phyloP scores from a whole-genome alignment of 2,888 invertebrate genomes.

The Osmoderma eremita region DNA sequence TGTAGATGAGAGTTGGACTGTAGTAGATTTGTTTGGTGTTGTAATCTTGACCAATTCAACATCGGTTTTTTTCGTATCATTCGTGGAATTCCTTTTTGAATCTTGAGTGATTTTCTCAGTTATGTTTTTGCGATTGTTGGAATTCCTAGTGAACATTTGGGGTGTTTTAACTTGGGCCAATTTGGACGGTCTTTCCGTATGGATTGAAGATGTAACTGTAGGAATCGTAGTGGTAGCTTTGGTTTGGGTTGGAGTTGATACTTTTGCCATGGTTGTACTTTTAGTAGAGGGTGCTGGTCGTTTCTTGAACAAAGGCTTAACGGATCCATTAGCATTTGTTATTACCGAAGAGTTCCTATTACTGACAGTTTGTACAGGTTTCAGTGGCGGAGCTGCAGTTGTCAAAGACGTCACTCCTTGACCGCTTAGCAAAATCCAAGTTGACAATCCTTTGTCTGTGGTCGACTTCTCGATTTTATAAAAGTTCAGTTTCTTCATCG shows the following conservation, averaged over 20 bases:
- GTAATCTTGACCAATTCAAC: constrained; percentile 68
- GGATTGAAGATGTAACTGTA: no score
- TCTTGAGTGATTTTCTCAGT: neutral
- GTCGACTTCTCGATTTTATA: constrained; percentile 63
- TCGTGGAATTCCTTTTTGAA: neutral
- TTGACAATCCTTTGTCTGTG: constrained; percentile 77
- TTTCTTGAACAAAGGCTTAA: constrained; percentile 58
- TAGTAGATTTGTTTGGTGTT: constrained; percentile 59
- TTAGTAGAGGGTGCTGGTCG: constrained; percentile 45
- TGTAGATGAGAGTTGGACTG: neutral
- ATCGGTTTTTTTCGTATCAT: constrained; percentile 49
- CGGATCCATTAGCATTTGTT: constrained; percentile 42
- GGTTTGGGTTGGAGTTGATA: constrained; percentile 20
- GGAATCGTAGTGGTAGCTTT: no score
- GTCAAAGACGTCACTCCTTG: constrained; percentile 57
- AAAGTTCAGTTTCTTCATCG: constrained; percentile 58
- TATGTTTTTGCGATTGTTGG: no score
- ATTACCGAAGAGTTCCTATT: constrained; percentile 47
- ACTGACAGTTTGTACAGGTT: constrained; percentile 43
- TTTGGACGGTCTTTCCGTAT: no score
- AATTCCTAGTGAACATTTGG: no score
- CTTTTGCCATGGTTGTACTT: constrained; percentile 24
- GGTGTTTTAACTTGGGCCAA: constrained; percentile 44
- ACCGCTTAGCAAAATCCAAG: constrained; percentile 79
- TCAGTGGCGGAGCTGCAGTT: constrained; percentile 53